These are phyloP conservation scores for Ridgeia piscesae DNA, from an alignment of 1,140 invertebrate genomes.

Conservation along the genomic window DNA sequence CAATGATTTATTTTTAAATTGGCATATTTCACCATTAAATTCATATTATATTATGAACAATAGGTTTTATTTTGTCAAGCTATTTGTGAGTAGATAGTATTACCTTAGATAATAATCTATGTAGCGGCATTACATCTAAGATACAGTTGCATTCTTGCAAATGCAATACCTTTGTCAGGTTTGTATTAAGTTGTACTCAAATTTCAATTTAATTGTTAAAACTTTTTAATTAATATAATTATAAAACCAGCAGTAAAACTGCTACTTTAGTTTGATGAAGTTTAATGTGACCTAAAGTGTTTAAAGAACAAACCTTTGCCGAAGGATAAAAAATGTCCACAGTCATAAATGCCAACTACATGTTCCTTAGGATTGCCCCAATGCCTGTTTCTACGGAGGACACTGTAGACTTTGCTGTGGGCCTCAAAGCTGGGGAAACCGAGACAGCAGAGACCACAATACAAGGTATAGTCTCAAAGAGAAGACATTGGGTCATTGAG, in stretches of 20 bases:
- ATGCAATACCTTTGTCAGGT: not conserved
- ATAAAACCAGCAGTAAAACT: too few species aligned
- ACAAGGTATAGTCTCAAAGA: not conserved
- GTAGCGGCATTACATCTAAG: too few species aligned
- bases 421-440: not conserved
- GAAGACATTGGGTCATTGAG: not conserved
- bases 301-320: not conserved
- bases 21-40: not conserved
- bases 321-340: too few species aligned
- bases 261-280: too few species aligned
- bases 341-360: not conserved
- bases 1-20: not conserved
- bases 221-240: too few species aligned
- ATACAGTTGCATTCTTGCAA: too few species aligned
- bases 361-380: not conserved
- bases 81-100: not conserved
- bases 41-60: not conserved
- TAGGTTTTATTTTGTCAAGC: not conserved
- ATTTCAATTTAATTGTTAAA: not conserved
- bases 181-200: not conserved
- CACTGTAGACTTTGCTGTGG: not conserved
- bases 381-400: not conserved
- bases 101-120: too few species aligned
- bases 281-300: not conserved
- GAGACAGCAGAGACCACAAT: not conserved